phyloP scores from a whole-genome alignment of 2,888 invertebrate species.

The Cheilosia pagana region DNA sequence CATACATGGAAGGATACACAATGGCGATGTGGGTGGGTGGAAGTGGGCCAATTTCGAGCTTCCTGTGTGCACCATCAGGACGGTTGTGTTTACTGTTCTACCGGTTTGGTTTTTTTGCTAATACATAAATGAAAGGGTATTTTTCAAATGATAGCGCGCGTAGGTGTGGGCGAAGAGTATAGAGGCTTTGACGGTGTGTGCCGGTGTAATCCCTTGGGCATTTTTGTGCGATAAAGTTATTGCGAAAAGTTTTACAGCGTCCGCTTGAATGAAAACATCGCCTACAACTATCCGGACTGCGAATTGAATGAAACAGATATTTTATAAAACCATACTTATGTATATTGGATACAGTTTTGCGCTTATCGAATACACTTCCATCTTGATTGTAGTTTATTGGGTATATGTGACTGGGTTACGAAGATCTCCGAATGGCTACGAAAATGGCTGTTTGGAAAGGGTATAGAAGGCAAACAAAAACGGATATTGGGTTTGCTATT shows the following conservation, averaged over 20 bases:
- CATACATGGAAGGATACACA: slow-evolving; percentile 4
- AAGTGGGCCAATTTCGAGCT: slow-evolving; percentile 5
- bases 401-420: slow-evolving; percentile 3
- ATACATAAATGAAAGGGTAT: slow-evolving; percentile 18
- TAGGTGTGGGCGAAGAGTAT: neutral
- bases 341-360: slow-evolving; percentile 14
- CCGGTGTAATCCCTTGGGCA: slow-evolving; percentile 1
- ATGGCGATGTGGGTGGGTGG: neutral
- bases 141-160: neutral
- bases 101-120: neutral
- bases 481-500: slow-evolving; percentile 17
- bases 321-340: slow-evolving; percentile 8
- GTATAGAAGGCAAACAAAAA: neutral
- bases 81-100: neutral
- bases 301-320: neutral
- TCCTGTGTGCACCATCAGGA: neutral
- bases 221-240: neutral
- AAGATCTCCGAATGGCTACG: too few species aligned
- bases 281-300: neutral
- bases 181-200: neutral
- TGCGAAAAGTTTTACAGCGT: slow-evolving; percentile 1
- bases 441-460: neutral
- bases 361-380: slow-evolving; percentile 17
- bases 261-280: neutral
- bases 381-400: slow-evolving; percentile 8